A percentile compares a stretch with the other conserved stretches of the same genome.
Evolutionary conservation across 2,888 invertebrate species (phyloP).

Genomic region (Stenoptilia bipunctidactyla): DNA sequence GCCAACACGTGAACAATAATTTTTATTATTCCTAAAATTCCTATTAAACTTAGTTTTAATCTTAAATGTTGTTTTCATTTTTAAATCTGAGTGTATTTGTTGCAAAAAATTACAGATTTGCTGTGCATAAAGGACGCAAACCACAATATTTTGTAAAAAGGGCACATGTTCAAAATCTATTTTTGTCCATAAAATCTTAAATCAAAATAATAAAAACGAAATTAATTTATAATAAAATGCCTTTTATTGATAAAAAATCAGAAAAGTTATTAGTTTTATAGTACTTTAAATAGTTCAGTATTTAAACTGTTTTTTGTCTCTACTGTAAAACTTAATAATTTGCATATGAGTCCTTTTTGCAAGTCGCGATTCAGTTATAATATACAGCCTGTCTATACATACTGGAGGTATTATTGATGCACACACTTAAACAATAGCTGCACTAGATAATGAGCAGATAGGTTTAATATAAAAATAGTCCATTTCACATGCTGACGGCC

Average conservation of each 20-base stretch:
- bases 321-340: conserved; percentile 3
- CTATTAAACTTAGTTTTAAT: background rate
- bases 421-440: too few species aligned
- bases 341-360: conserved; percentile 3
- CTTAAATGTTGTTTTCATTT: background rate
- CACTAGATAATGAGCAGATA: too few species aligned
- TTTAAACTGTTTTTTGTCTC: background rate
- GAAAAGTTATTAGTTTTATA: conserved; percentile 2
- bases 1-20: conserved; percentile 2
- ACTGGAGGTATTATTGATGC: too few species aligned
- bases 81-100: conserved; percentile 1
- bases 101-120: conserved; percentile 1
- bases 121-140: conserved; percentile 1
- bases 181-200: background rate
- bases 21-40: background rate
- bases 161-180: background rate
- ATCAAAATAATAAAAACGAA: background rate
- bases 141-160: conserved; percentile 1
- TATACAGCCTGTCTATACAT: too few species aligned
- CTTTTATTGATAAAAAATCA: conserved; percentile 1
- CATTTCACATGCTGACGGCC: too few species aligned
- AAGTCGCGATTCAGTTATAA: conserved; percentile 3
- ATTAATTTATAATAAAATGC: conserved; percentile 1
- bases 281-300: conserved; percentile 2
- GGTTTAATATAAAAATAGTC: too few species aligned